phyloP scores from a whole-genome alignment of 2,888 invertebrate genomes.

The Anthrax anthrax region DNA sequence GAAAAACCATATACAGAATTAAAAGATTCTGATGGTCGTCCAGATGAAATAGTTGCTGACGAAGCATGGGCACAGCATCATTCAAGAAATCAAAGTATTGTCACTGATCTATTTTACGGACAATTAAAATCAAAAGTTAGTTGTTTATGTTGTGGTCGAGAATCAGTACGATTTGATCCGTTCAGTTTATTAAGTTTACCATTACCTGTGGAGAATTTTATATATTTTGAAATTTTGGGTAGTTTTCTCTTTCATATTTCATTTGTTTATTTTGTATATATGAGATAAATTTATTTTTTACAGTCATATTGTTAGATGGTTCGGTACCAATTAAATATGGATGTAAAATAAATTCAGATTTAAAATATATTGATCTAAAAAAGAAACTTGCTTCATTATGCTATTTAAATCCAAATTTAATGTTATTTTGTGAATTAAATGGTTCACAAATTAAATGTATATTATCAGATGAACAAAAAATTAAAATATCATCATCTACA shows the following conservation, averaged over 20 bases:
- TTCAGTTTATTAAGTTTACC: constrained; percentile 83
- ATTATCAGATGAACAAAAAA: constrained; percentile 38
- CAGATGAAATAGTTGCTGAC: constrained; percentile 54
- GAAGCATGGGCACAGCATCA: constrained; percentile 77
- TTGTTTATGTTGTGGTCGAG: constrained; percentile 68
- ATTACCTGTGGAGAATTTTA: constrained; percentile 76
- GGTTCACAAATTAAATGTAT: constrained; percentile 52
- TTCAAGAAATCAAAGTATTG: constrained; percentile 68
- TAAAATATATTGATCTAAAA: constrained; percentile 63
- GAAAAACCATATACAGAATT: constrained; percentile 55
- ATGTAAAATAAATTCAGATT: constrained; percentile 66
- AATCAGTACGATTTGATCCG: constrained; percentile 81
- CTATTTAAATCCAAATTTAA: constrained; percentile 42
- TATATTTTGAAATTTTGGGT: constrained; percentile 64
- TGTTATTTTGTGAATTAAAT: constrained; percentile 57
- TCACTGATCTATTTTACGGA: constrained; percentile 84
- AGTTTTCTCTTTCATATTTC: constrained; percentile 14
- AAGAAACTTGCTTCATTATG: constrained; percentile 50
- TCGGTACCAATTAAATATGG: constrained; percentile 75
- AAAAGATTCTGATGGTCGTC: constrained; percentile 60
- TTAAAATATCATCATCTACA: constrained; percentile 37
- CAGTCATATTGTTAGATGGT: constrained; percentile 67
- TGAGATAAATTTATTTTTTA: constrained; percentile 15
- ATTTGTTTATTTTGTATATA: neutral
- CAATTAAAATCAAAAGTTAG: constrained; percentile 76